Base-by-base conservation (phyloP, 2,113 vertebrate species). In the Cardinalis cardinalis region DNA sequence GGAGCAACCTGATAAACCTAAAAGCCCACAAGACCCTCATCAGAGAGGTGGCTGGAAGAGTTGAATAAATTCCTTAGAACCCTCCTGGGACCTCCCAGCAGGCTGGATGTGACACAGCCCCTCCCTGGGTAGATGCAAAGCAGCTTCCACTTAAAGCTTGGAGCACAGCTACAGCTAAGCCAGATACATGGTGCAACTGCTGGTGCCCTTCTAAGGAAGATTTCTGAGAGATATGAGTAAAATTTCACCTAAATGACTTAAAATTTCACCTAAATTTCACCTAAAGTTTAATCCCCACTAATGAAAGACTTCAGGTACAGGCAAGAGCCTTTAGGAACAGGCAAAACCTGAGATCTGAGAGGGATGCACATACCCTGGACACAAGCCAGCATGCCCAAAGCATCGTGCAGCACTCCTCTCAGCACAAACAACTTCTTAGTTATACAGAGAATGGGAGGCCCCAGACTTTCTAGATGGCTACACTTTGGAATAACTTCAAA, bases 321-420 rank as follows among this genome's bases (percentile, higher is more conserved):
- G 48, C 23, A 19, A 71, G 36, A 74, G 16, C 46, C 28, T 41
- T 73, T 1, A 79, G 23, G 43, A 88, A 86, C 4, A 53, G 28
- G 53, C 26, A 29, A 58, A 49, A 58, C 38, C 25, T 71, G 38
- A 72, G n/a, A n/a, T 34, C 19, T 12, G 41, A 34, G 34, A 38
- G 14, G 9, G 48, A 36, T 38, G 36, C 2, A 3, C 5, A 13
- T 5, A 18, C 24, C 66, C 46, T 53, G 41, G 70, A 34, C 36
- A 61, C 31, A 66, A 51, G 41, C n/a, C 75, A 84, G 40, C 0
- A 0, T 48, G 31, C 40, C 71, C 48, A 75, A 87, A 78, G 38
- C 48, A 16, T 26, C 0, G 0, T 5, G 2, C n/a, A 79, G 18
- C 0, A 0, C 29, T 80, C 19, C 43, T 40, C 29, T 41, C 3